Evolutionary conservation across 2,888 invertebrate species (phyloP).

Genomic region (Dynastes tityus): DNA sequence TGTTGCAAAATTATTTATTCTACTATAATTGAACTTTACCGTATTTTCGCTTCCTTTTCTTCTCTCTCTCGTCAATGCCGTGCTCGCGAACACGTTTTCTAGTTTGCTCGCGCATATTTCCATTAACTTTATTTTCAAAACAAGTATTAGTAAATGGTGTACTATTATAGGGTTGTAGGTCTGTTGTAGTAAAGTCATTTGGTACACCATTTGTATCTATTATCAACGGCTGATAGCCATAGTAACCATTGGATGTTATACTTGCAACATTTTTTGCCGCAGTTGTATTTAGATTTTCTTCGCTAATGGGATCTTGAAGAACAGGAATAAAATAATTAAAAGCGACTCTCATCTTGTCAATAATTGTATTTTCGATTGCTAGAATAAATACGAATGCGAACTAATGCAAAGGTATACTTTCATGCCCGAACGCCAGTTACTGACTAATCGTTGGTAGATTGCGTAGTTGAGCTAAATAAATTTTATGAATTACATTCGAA

Average conservation of each 20-base stretch:
- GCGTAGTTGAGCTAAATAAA: constrained; percentile 58
- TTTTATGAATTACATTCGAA: constrained; percentile 52
- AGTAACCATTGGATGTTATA: constrained; percentile 73
- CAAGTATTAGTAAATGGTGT: constrained; percentile 1
- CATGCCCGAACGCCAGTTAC: constrained; percentile 29
- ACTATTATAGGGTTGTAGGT: constrained; percentile 48
- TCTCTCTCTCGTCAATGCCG: constrained; percentile 53
- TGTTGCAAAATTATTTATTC: constrained; percentile 1
- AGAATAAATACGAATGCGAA: constrained; percentile 22
- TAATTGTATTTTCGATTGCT: constrained; percentile 23
- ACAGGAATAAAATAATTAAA: constrained; percentile 56
- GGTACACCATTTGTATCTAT: constrained; percentile 49
- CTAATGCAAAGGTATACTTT: neutral
- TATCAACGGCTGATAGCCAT: constrained; percentile 71
- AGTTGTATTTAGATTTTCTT: constrained; percentile 52
- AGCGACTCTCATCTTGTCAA: constrained; percentile 55
- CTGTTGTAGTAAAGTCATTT: constrained; percentile 49
- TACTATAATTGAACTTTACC: constrained; percentile 57
- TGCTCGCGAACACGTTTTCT: constrained; percentile 55
- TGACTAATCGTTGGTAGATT: constrained; percentile 51
- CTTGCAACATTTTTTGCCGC: constrained; percentile 69
- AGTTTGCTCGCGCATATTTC: constrained; percentile 46
- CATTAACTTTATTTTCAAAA: constrained; percentile 39
- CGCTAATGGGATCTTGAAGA: constrained; percentile 55
- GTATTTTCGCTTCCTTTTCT: constrained; percentile 65